phyloP scores from a whole-genome alignment of 2,888 invertebrate genomes.

The Syritta pipiens region DNA sequence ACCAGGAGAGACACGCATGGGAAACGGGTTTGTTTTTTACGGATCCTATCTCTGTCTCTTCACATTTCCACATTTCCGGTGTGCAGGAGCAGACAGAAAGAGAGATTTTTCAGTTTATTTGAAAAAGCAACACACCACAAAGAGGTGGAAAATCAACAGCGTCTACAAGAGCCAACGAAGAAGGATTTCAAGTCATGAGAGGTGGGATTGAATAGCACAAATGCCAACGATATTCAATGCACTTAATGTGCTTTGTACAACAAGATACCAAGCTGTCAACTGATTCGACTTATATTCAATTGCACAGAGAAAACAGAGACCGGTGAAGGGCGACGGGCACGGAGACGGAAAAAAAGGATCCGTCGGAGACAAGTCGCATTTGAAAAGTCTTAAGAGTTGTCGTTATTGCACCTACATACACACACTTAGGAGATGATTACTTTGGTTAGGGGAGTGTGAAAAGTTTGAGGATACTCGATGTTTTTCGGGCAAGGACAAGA shows the following conservation, averaged over 20 bases:
- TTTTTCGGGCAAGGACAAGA: no score
- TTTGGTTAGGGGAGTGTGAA: no score
- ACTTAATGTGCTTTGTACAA: background rate
- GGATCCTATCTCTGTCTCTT: no score
- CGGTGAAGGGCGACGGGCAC: no score
- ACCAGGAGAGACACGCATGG: background rate
- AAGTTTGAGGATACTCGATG: no score
- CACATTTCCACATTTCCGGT: background rate
- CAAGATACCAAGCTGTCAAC: conserved; percentile 10
- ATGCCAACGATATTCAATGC: background rate
- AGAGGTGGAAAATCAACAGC: conserved; percentile 13
- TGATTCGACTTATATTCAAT: conserved; percentile 3
- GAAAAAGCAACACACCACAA: conserved; percentile 8
- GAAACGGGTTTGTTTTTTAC: no score
- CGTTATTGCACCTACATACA: no score
- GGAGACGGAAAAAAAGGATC: background rate
- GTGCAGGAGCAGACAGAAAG: background rate
- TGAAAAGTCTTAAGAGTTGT: no score
- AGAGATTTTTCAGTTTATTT: conserved; percentile 16
- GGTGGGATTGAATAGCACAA: background rate
- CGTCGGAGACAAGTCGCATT: no score
- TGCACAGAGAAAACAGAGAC: background rate
- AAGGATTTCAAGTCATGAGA: background rate
- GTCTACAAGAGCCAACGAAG: background rate
- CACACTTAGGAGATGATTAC: no score